These are phyloP conservation scores for Phalera bucephala DNA, from an alignment of 2,888 invertebrate genomes.

Conservation along the genomic window DNA sequence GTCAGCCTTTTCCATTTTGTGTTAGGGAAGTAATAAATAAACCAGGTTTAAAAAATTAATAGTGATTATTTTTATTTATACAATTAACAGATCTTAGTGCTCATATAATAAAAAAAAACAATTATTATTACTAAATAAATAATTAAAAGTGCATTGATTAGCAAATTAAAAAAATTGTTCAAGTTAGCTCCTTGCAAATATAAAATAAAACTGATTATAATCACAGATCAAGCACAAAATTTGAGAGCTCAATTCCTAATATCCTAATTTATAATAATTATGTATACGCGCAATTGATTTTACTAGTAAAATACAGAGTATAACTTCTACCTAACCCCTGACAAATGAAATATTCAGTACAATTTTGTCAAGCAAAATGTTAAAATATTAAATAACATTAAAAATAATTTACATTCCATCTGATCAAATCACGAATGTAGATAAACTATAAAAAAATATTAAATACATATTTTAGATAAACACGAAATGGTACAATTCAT, in stretches of 20 bases:
- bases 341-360: conserved; percentile 49
- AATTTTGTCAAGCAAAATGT: conserved; percentile 48
- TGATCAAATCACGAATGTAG: conserved; percentile 36
- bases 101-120: conserved; percentile 69
- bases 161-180: conserved; percentile 63
- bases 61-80: conserved; percentile 69
- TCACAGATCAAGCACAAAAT: conserved; percentile 73
- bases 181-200: conserved; percentile 64
- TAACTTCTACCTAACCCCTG: conserved; percentile 34
- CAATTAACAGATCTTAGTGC: conserved; percentile 82
- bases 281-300: conserved; percentile 21
- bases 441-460: conserved; percentile 42
- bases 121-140: conserved; percentile 78
- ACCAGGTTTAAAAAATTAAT: conserved; percentile 58
- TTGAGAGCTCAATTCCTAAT: conserved; percentile 64
- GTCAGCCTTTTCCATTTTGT: too few relatives aligned
- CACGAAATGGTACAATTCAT: conserved; percentile 25
- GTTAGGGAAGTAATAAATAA: not conserved
- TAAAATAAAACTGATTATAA: conserved; percentile 68
- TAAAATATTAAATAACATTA: conserved; percentile 51
- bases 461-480: conserved; percentile 20
- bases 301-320: conserved; percentile 29
- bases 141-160: conserved; percentile 70
- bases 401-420: conserved; percentile 42
- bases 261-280: conserved; percentile 27